phyloP scores from a whole-genome alignment of 2,797 vertebrate species.

The Phrynocephalus guinanensis region DNA sequence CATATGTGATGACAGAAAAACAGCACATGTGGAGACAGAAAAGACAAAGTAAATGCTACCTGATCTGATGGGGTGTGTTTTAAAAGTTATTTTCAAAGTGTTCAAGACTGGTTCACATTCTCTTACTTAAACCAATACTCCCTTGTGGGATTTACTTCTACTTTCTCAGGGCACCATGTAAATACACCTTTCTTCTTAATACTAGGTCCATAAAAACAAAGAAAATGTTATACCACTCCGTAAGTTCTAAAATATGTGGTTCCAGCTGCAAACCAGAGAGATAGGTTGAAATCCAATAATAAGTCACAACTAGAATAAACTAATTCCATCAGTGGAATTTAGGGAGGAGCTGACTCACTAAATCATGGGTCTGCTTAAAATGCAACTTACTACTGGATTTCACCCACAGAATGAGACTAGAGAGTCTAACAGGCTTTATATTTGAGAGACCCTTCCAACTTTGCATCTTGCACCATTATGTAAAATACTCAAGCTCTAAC shows the following conservation, averaged over 20 bases:
- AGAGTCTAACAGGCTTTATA: neutral
- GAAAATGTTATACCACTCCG: neutral
- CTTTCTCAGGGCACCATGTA: neutral
- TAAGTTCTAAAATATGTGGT: neutral
- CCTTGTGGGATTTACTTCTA: neutral
- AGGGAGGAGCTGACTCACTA: no score
- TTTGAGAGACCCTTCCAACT: neutral
- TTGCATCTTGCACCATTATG: neutral
- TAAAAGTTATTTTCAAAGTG: constrained; percentile 22
- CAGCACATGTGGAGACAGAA: neutral
- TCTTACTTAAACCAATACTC: constrained; percentile 11
- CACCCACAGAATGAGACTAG: neutral
- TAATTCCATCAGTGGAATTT: no score
- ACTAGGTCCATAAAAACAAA: constrained; percentile 30
- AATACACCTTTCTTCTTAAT: neutral
- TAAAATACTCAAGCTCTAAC: neutral
- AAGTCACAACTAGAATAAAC: no score
- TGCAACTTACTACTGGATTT: no score
- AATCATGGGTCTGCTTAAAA: no score
- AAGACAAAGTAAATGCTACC: neutral
- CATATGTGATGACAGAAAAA: constrained; percentile 12
- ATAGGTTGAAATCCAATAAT: neutral
- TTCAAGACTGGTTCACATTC: constrained; percentile 11
- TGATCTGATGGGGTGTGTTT: neutral
- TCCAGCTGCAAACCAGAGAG: neutral